Percentiles rank a stretch among this genome's conserved stretches.
Evolutionary conservation across 1,140 invertebrate species (phyloP).

Genomic region (Gryon sp.): DNA sequence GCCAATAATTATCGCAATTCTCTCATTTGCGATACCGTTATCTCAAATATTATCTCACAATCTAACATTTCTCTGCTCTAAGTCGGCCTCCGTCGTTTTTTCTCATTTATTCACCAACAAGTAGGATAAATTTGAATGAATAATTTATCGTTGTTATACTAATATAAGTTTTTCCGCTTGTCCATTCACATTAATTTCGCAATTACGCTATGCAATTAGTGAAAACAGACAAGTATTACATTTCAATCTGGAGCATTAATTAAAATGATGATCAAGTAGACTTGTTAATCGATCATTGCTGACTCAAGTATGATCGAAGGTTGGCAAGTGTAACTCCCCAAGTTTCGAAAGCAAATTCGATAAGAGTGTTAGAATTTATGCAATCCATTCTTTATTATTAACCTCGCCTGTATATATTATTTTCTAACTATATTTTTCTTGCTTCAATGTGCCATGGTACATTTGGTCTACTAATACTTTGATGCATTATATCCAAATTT

Average conservation of each 20-base stretch:
- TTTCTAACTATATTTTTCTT: no score
- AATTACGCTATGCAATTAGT: slow-evolving; percentile 21
- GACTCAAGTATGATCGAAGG: slow-evolving; percentile 4
- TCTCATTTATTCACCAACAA: slow-evolving; percentile 15
- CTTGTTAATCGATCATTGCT: slow-evolving; percentile 7
- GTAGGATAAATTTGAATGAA: slow-evolving; percentile 35
- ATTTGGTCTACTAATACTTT: no score
- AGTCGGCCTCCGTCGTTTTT: slow-evolving; percentile 23
- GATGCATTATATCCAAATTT: no score
- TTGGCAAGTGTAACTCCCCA: not conserved
- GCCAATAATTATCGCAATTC: slow-evolving; percentile 48
- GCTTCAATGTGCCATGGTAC: no score
- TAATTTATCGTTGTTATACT: slow-evolving; percentile 18
- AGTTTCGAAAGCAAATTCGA: slow-evolving; percentile 7
- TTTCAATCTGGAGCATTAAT: slow-evolving; percentile 15
- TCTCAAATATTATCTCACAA: slow-evolving; percentile 36
- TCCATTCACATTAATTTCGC: not conserved
- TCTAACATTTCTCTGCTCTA: slow-evolving; percentile 27
- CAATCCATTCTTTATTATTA: no score
- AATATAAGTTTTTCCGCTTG: not conserved
- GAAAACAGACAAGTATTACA: slow-evolving; percentile 1
- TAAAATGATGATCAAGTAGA: not conserved
- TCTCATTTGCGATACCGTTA: slow-evolving; percentile 39
- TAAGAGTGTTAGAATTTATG: slow-evolving; percentile 17
- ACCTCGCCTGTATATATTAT: no score